Conservation (phyloP, 1,140 invertebrate genomes). For the Eriocheir sinensis region DNA sequence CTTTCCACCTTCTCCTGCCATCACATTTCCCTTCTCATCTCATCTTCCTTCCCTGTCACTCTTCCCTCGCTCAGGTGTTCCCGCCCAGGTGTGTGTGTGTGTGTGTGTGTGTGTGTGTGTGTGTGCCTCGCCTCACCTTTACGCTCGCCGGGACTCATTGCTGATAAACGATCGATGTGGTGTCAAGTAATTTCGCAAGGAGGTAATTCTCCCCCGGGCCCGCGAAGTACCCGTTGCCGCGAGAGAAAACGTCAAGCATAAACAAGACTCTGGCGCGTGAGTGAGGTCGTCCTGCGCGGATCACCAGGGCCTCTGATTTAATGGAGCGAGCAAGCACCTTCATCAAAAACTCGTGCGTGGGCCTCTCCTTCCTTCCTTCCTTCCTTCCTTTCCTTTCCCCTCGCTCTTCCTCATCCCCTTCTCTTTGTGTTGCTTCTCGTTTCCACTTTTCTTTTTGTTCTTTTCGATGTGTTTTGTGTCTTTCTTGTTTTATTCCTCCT, state of each 20-base stretch:
- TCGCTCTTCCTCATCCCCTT: neutral
- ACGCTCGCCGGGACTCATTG: too few species aligned
- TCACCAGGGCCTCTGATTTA: neutral
- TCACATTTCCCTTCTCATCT: neutral
- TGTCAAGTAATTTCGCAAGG: neutral
- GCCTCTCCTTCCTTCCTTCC: neutral
- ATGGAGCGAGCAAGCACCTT: neutral
- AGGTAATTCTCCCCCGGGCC: neutral
- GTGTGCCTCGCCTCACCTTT: neutral
- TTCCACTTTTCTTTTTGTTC: too few species aligned
- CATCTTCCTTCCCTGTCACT: neutral
- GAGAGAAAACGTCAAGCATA: neutral
- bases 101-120: too few species aligned
- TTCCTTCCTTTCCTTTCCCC: neutral
- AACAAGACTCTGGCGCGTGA: neutral
- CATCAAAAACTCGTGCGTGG: neutral
- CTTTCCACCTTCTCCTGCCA: neutral
- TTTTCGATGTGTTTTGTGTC: too few species aligned
- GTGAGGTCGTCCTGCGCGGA: neutral
- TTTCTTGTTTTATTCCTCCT: too few species aligned
- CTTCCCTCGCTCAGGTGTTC: neutral
- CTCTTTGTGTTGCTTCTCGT: too few species aligned
- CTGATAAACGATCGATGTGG: neutral
- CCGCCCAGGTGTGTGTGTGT: too few species aligned
- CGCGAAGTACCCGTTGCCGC: neutral